phyloP scores from a whole-genome alignment of 2,888 invertebrate species.

The Anthrax anthrax region DNA sequence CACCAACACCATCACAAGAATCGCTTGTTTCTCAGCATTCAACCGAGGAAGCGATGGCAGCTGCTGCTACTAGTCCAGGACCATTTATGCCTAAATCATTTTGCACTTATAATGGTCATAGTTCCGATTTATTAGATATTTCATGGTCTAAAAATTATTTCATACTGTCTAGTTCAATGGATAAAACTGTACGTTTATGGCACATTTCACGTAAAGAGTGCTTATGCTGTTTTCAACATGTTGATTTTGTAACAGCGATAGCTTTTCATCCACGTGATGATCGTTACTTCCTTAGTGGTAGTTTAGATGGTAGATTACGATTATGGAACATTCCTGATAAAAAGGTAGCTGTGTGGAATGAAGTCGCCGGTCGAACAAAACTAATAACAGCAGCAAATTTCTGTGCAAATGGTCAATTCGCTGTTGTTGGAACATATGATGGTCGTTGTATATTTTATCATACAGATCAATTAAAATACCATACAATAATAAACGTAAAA shows the following conservation, averaged over 20 bases:
- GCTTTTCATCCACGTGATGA: slow-evolving; percentile 93
- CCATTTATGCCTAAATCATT: slow-evolving; percentile 84
- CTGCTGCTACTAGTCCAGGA: slow-evolving; percentile 45
- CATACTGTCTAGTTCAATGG: slow-evolving; percentile 95
- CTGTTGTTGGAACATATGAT: slow-evolving; percentile 96
- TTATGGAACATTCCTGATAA: slow-evolving; percentile 99
- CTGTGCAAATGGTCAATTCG: slow-evolving; percentile 94
- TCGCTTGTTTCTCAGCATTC: slow-evolving; percentile 70
- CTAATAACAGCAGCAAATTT: slow-evolving; percentile 95
- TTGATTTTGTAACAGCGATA: slow-evolving; percentile 97
- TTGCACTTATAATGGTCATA: slow-evolving; percentile 87
- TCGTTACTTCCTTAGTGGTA: slow-evolving; percentile 86
- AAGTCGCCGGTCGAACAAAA: slow-evolving; percentile 86
- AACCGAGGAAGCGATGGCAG: slow-evolving; percentile 43
- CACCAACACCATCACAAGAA: slow-evolving; percentile 86
- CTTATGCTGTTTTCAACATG: slow-evolving; percentile 96
- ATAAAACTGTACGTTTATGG: slow-evolving; percentile 95
- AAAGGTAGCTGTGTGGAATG: slow-evolving; percentile 96
- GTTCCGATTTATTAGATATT: slow-evolving; percentile 89
- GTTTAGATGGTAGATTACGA: slow-evolving; percentile 93
- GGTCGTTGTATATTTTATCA: slow-evolving; percentile 97
- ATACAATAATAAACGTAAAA: slow-evolving; percentile 92
- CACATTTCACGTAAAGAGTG: slow-evolving; percentile 95
- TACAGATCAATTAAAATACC: slow-evolving; percentile 95
- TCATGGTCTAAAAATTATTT: slow-evolving; percentile 99